phyloP scores from a whole-genome alignment of 2,888 invertebrate species.

The Brachylomia viminalis region DNA sequence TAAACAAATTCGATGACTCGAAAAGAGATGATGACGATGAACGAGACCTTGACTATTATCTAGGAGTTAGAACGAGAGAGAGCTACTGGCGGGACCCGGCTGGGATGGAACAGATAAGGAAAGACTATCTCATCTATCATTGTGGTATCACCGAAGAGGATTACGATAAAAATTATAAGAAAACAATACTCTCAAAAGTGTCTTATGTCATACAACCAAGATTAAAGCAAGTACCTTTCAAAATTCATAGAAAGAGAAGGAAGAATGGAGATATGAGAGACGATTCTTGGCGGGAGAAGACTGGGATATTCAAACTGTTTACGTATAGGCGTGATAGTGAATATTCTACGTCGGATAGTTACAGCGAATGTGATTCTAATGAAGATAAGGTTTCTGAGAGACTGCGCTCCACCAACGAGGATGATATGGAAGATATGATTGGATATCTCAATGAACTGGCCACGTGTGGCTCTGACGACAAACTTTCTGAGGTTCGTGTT shows the following conservation, averaged over 20 bases:
- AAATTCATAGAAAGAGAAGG: slow-evolving; percentile 81
- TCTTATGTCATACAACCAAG: slow-evolving; percentile 76
- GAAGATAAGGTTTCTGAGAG: slow-evolving; percentile 66
- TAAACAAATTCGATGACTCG: slow-evolving; percentile 59
- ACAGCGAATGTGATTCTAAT: slow-evolving; percentile 86
- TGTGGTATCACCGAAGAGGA: slow-evolving; percentile 85
- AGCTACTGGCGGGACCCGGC: slow-evolving; percentile 85
- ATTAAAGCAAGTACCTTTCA: slow-evolving; percentile 87
- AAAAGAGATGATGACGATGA: slow-evolving; percentile 77
- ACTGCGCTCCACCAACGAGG: slow-evolving; percentile 57
- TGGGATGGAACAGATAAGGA: slow-evolving; percentile 84
- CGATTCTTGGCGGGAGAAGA: slow-evolving; percentile 85
- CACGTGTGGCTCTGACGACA: slow-evolving; percentile 48
- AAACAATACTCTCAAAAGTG: slow-evolving; percentile 69
- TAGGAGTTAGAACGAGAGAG: slow-evolving; percentile 85
- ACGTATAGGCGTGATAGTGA: slow-evolving; percentile 82
- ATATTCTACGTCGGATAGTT: slow-evolving; percentile 85
- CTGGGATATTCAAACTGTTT: slow-evolving; percentile 84
- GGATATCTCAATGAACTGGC: slow-evolving; percentile 71
- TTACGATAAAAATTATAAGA: slow-evolving; percentile 81
- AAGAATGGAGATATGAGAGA: slow-evolving; percentile 76
- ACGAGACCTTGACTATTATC: slow-evolving; percentile 85
- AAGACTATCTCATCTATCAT: slow-evolving; percentile 86
- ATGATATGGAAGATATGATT: slow-evolving; percentile 67
- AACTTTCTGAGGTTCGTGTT: slow-evolving; percentile 48